A percentile compares a stretch with the other conserved stretches of the same genome.
Conservation (phyloP, 2,888 invertebrate species). For the Petrolisthes cinctipes region DNA sequence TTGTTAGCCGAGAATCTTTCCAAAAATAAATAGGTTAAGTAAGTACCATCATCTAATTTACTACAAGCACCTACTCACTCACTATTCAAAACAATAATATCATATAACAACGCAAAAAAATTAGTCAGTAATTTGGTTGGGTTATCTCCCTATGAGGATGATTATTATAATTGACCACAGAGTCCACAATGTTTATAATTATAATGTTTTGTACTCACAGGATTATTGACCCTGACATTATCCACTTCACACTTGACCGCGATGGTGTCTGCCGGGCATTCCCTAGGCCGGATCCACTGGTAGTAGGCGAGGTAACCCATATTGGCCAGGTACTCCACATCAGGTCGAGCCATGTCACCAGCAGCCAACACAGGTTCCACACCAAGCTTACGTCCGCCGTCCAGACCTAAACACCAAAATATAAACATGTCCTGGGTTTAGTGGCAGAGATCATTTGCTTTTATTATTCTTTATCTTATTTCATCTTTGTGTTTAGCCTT, state of each 20-base stretch:
- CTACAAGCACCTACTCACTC: too few species aligned
- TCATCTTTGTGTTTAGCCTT: too few species aligned
- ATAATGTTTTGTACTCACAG: constrained; percentile 75
- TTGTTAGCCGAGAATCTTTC: too few species aligned
- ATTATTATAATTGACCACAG: background rate
- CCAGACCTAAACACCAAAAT: constrained; percentile 69
- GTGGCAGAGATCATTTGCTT: too few species aligned
- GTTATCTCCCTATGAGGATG: background rate
- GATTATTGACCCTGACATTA: constrained; percentile 87
- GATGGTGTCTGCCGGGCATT: constrained; percentile 78
- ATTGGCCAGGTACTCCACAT: constrained; percentile 95
- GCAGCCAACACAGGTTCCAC: constrained; percentile 72
- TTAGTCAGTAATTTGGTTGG: too few species aligned
- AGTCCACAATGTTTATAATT: background rate
- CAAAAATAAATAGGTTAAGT: too few species aligned
- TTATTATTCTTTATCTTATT: too few species aligned
- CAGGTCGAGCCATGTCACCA: constrained; percentile 90
- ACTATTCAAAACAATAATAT: too few species aligned
- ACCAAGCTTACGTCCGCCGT: constrained; percentile 71
- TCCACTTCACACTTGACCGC: constrained; percentile 85
- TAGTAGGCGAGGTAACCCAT: constrained; percentile 97
- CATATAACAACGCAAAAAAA: too few species aligned
- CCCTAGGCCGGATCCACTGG: constrained; percentile 88
- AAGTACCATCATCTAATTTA: too few species aligned
- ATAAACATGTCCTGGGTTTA: background rate